Evolutionary conservation across 2,888 invertebrate species (phyloP).

Genomic region (Drosophila maculinotata): DNA sequence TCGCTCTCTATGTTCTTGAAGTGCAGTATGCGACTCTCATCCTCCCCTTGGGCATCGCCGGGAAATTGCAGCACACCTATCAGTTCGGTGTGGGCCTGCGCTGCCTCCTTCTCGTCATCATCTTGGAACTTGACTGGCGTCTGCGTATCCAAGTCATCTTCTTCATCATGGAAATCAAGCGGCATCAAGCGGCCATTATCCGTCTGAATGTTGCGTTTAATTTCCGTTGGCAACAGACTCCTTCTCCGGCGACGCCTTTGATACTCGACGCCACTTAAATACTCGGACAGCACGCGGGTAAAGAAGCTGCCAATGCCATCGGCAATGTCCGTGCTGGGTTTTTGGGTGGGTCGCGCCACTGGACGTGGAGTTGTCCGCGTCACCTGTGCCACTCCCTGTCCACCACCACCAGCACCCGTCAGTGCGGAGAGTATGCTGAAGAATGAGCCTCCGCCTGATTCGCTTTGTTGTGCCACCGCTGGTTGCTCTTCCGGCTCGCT

Average conservation of each 20-base stretch:
- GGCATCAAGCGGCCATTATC: constrained; percentile 60
- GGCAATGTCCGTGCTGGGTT: constrained; percentile 74
- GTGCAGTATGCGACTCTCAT: constrained; percentile 71
- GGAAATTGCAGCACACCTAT: constrained; percentile 73
- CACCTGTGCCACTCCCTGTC: constrained; percentile 40
- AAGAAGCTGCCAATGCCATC: constrained; percentile 83
- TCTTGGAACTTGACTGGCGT: constrained; percentile 67
- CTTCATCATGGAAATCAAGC: constrained; percentile 74
- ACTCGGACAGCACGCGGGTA: constrained; percentile 82
- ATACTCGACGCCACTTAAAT: constrained; percentile 78
- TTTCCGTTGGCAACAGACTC: constrained; percentile 61
- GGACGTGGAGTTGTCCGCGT: constrained; percentile 68
- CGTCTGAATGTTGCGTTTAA: constrained; percentile 65
- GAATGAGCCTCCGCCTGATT: constrained; percentile 61
- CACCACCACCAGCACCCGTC: constrained; percentile 63
- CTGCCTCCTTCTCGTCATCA: constrained; percentile 66
- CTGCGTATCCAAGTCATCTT: constrained; percentile 71
- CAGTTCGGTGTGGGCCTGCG: constrained; percentile 68
- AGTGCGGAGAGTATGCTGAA: constrained; percentile 79
- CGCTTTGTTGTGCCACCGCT: constrained; percentile 46
- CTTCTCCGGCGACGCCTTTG: constrained; percentile 69
- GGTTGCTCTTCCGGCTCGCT: constrained; percentile 86
- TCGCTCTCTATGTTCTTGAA: constrained; percentile 61
- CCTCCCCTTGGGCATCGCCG: constrained; percentile 50
- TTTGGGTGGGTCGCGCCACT: constrained; percentile 57